Base-by-base conservation (phyloP, 2,797 vertebrate species). In the Micropoecilia bifurca region DNA sequence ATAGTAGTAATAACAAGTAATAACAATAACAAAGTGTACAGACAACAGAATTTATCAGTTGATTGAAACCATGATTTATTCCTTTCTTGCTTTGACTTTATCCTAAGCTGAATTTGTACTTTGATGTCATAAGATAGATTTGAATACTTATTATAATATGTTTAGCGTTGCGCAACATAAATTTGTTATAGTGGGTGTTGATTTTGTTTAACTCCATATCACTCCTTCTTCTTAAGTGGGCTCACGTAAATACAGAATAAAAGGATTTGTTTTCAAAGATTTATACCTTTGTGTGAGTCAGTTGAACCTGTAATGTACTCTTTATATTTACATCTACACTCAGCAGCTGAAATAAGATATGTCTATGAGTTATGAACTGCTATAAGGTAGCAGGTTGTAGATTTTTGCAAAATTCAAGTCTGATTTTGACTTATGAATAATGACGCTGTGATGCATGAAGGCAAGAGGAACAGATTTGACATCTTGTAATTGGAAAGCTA, bases 251-350 rank as follows among this genome's bases (percentile, higher is more conserved):
- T 73, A 86, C 59, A 53, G 79, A 76, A 88, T 87, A 59, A 91
- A 87, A 89, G 79, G 28, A 68, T 45, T 53, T 53, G 8, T 78
- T 50, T 68, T 85, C 81, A 88, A 89, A 85, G 82, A 78, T 41
- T 59, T 7, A 28, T 28, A 45, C 68, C 41, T 72, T 88, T 77
- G 50, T 87, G 61, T 86, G 72, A 86, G 77, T 75, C 50, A 13
- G 20, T 66, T 41, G 79, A 79, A 73, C 66, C 73, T 47, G n/a
- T 59, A 61, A 72, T 76, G 63, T 75, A 73, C 79, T 87, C 73
- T 89, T 86, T 83, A 85, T 91, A 89, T 89, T 85, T 87, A 81
- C 76, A 74, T 78, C 82, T 36, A 78, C 71, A 77, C 77, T 80
- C 39, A 77, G 85, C n/a, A 30, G 63, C 76, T 81, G 39, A 78